Conservation (phyloP, 2,113 vertebrate genomes). For the Sapayoa aenigma region DNA sequence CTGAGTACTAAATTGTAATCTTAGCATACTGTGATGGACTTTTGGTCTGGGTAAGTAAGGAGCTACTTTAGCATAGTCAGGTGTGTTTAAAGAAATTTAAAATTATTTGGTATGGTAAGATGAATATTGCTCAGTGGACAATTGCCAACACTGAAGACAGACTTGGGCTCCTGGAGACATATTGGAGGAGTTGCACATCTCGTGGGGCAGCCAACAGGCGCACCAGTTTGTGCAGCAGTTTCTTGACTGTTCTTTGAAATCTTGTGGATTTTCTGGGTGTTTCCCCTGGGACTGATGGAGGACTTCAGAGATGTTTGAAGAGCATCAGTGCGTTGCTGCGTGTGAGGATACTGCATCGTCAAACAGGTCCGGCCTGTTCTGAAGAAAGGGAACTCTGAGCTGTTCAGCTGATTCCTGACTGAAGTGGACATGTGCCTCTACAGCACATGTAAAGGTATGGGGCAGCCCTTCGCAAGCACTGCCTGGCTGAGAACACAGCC, state of each 20-base stretch:
- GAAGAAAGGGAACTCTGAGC: not conserved
- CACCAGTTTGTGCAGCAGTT: not conserved
- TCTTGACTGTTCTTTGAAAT: not conserved
- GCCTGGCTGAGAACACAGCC: not conserved
- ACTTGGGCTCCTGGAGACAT: not conserved
- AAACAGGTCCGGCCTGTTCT: fast-evolving
- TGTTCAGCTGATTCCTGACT: not conserved
- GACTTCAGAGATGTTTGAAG: not conserved
- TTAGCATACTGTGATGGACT: not conserved
- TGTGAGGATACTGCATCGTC: not conserved
- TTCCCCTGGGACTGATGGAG: not conserved
- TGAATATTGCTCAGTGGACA: not conserved
- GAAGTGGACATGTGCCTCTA: fast-evolving
- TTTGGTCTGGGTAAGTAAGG: not conserved
- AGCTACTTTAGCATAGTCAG: not conserved
- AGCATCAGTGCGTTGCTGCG: not conserved
- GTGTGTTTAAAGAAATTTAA: not conserved
- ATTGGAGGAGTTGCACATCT: not conserved
- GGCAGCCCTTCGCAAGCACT: not conserved
- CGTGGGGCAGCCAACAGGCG: not conserved
- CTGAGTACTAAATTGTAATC: not conserved
- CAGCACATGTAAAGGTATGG: not conserved
- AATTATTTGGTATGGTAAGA: not conserved
- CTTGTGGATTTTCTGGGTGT: not conserved
- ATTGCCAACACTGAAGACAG: not conserved